Evolutionary conservation across 2,797 vertebrate species (phyloP), one percentile per base, ranked within the genome.

Genomic region (Enteromius trimaculatus): DNA sequence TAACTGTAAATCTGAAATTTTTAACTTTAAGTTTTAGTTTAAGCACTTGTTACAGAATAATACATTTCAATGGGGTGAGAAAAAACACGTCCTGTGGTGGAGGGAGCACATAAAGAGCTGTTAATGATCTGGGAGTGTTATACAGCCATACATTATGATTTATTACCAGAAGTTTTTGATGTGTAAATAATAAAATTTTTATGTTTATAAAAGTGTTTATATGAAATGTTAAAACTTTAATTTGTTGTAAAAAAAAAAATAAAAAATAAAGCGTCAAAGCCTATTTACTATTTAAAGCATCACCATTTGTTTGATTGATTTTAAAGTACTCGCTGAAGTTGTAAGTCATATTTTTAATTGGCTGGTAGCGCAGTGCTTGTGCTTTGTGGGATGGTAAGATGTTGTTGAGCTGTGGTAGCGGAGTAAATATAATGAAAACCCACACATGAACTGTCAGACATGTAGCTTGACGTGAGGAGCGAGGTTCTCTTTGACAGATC

Each of bases 191-290:
- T 64, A 0, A 10, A 4, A 10, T 44, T 42, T 55, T 86, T 34
- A 75, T 81, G 62, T 79, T 79, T 81, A 75, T 53, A 51, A 62
- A 77, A 51, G 8, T 68, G 80, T 82, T 82, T 39, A 11, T 70
- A 37, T 62, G 37, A 83, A 72, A 62, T 86, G 85, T 86, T 88
- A 34, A 83, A 47, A 72, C 53, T 86, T 82, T 7, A 23, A 7
- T 68, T 75, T 87, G 64, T 75, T 88, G 86, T 84, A 85, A 84
- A 10, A 51, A 37, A 34, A 39, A 39, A 39, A 34, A 34, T 42
- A 42, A 1, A 42, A 58, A 88, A 88, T 88, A 88, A 88, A 88
- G 87, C 87, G 79, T 82, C 13, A 86, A 87, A 69, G 86, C 79
- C 81, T 72, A 75, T 82, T 66, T 82, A 75, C 58, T 29, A 26